Conservation (phyloP, 64 coral and sea anemone species). For the Astreopora myriophthalma region DNA sequence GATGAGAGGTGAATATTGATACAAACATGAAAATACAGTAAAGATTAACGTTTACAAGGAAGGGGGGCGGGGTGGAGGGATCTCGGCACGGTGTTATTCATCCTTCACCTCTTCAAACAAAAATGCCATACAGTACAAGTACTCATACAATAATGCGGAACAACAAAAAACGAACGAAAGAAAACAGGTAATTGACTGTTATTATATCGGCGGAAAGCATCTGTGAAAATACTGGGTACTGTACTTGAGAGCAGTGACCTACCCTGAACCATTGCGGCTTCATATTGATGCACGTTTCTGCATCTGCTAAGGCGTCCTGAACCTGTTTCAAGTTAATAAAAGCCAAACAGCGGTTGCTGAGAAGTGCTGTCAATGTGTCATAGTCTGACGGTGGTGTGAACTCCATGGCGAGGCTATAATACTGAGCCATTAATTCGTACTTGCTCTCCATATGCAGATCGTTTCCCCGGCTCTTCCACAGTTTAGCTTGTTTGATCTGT, state of each 20-base stretch:
- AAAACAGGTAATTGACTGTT: no score
- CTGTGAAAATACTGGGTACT: no score
- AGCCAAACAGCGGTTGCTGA: constrained; percentile 42
- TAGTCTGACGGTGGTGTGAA: constrained; percentile 5
- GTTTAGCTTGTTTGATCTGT: not conserved
- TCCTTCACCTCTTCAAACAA: no score
- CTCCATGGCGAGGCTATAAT: constrained; percentile 45
- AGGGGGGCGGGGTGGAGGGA: no score
- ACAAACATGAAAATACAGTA: not conserved
- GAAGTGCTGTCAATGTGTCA: constrained; percentile 6
- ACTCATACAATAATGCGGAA: no score
- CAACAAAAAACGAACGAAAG: no score
- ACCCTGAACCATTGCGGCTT: constrained; percentile 59
- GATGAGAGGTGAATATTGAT: not conserved
- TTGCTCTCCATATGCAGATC: not conserved
- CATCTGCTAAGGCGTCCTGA: constrained; percentile 37
- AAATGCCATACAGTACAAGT: no score
- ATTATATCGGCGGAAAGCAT: no score
- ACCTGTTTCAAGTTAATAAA: constrained; percentile 11
- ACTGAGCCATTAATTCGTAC: not conserved
- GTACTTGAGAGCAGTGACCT: not conserved
- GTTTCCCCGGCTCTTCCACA: constrained; percentile 46
- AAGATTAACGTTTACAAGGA: not conserved
- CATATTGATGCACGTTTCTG: constrained; percentile 26
- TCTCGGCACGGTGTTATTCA: no score